These are phyloP conservation scores for Drosophila nr. medialis DNA, from an alignment of 2,888 invertebrate genomes.

Conservation along the genomic window DNA sequence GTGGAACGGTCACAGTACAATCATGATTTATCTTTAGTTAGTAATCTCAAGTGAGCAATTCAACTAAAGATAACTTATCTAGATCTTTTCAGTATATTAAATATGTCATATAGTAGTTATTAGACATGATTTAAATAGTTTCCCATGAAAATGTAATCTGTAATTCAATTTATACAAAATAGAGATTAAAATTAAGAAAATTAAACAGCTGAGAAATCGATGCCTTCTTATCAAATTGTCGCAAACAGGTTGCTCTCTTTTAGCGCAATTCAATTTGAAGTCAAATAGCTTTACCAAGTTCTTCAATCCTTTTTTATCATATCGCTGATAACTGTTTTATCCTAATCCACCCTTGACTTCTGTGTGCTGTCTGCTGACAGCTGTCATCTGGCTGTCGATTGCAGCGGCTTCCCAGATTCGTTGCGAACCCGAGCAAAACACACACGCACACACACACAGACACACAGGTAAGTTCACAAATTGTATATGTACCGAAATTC, in stretches of 20 bases:
- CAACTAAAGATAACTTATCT: background rate
- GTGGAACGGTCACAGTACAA: background rate
- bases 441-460: background rate
- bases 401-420: conserved; percentile 53
- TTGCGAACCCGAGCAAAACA: conserved; percentile 37
- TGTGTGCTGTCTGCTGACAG: conserved; percentile 14
- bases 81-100: background rate
- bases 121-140: background rate
- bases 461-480: conserved; percentile 44
- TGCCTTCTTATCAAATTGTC: background rate
- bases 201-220: background rate
- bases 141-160: background rate
- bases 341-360: conserved; percentile 51
- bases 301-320: conserved; percentile 7
- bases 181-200: background rate
- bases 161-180: background rate
- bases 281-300: conserved; percentile 1
- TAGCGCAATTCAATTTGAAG: background rate
- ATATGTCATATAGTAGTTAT: background rate
- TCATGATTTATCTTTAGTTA: background rate
- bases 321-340: conserved; percentile 32
- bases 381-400: conserved; percentile 20
- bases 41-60: background rate
- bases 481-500: conserved; percentile 55
- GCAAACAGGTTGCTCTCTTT: background rate